Percentiles rank a stretch among this genome's conserved stretches.
phyloP scores from a whole-genome alignment of 2,797 vertebrate genomes.

The Sebastolobus altivelis region DNA sequence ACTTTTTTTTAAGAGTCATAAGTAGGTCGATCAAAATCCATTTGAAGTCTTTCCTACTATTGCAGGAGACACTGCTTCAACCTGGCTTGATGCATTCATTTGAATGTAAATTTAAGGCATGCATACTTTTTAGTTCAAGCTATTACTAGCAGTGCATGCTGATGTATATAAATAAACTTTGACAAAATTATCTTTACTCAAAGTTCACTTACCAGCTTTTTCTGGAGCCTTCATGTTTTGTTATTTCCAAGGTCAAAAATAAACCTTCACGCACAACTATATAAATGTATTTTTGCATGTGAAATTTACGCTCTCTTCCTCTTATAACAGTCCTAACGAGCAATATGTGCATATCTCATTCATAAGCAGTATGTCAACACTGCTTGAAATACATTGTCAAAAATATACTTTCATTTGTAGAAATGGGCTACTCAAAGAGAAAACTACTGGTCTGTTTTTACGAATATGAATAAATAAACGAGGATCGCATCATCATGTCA shows the following conservation, averaged over 20 bases:
- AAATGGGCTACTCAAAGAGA: constrained; percentile 18
- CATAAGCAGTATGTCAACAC: neutral
- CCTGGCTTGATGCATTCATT: neutral
- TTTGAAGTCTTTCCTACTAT: constrained; percentile 23
- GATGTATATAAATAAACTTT: neutral
- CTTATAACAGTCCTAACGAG: neutral
- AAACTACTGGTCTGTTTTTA: constrained; percentile 3
- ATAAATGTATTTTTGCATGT: constrained; percentile 6
- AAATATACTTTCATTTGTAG: constrained; percentile 31
- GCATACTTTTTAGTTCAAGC: neutral
- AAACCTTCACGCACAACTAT: neutral
- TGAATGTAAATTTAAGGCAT: neutral
- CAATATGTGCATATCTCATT: neutral
- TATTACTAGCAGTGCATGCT: neutral
- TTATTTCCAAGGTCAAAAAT: constrained; percentile 1
- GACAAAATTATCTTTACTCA: neutral
- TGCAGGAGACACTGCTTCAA: neutral
- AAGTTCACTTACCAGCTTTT: neutral
- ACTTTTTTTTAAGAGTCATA: constrained; percentile 22
- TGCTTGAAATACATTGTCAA: constrained; percentile 29
- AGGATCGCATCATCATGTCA: constrained; percentile 49
- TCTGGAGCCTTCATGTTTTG: neutral
- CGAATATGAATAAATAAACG: constrained; percentile 57
- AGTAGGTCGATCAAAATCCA: constrained; percentile 56
- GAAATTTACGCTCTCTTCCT: neutral